Evolutionary conservation across 2,113 vertebrate genomes (phyloP), one percentile per base, ranked within the genome.

Genomic region (Azemiops feae): DNA sequence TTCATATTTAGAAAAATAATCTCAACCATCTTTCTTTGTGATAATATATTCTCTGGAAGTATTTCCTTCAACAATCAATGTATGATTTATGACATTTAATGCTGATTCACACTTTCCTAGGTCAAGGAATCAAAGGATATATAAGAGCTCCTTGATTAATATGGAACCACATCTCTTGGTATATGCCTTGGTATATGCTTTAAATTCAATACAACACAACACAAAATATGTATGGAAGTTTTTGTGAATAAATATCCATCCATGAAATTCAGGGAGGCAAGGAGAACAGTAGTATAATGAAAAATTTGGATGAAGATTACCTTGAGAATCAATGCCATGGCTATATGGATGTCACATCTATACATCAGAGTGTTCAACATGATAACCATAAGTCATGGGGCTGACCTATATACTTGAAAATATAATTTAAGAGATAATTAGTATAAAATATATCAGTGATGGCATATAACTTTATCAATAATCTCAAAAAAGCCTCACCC

Each of bases 121-220:
- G 20, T 86, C 89, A 94, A 90, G 88, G 55, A 64, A 91, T 60
- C 86, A 45, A 86, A 45, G 7, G 69, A 91, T 9, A 81, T 43
- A 60, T 55, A 88, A 89, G 3, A 22, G 8, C 4, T 87, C 47
- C 39, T 58, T 92, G 91, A 92, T 94, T 93, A 92, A 92, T 55
- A 91, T 23, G 91, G 23, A 85, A 34, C 14, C 10, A 12, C 1
- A 50, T 89, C 34, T 4, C 43, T 74, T 64, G 74, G 18, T 43
- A 34, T 81, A 81, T 43, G 34, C 55, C 25, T 14, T 54, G 8
- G 45, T 93, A 4, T 14, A 64, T 88, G 6, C 55, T 85, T 23
- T 57, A 93, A 91, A 93, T 92, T 92, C 89, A 50, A 87, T 52
- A 92, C 27, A 27, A 30, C 43, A 30, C 89, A 89, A 95, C 43